These are phyloP conservation scores for Magallana nippona DNA, from an alignment of 2,888 invertebrate genomes.

Conservation along the genomic window DNA sequence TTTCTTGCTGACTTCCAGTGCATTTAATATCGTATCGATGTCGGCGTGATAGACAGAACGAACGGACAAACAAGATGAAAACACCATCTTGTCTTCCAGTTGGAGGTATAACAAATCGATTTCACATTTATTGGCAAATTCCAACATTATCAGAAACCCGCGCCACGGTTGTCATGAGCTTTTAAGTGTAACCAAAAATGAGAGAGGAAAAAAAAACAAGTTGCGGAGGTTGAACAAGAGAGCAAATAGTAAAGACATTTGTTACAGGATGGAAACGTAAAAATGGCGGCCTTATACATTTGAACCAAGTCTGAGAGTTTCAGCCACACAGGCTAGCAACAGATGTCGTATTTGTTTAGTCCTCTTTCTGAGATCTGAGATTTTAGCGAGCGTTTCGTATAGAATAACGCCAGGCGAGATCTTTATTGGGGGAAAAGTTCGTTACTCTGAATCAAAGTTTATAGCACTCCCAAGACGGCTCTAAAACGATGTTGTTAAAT, in stretches of 20 bases:
- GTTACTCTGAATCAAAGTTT: no score
- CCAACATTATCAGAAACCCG: background rate
- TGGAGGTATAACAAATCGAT: background rate
- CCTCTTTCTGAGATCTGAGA: background rate
- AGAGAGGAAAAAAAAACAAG: background rate
- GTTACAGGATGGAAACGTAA: background rate
- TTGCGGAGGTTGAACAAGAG: background rate
- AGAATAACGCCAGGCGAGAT: no score
- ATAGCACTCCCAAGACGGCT: no score
- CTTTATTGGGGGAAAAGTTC: no score
- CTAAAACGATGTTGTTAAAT: no score
- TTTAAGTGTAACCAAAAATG: background rate
- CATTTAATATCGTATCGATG: no score
- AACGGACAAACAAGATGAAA: background rate
- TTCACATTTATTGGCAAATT: conserved; percentile 13
- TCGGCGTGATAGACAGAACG: no score
- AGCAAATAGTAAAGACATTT: conserved; percentile 2
- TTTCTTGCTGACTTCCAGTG: no score
- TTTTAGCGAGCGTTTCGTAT: background rate
- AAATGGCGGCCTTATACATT: background rate
- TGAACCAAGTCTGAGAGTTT: background rate
- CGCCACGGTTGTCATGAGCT: background rate
- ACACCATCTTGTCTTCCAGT: background rate
- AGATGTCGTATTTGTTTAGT: background rate
- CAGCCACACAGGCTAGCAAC: background rate